These are phyloP conservation scores for Hipparchia semele DNA, from an alignment of 2,888 invertebrate species.

Conservation along the genomic window DNA sequence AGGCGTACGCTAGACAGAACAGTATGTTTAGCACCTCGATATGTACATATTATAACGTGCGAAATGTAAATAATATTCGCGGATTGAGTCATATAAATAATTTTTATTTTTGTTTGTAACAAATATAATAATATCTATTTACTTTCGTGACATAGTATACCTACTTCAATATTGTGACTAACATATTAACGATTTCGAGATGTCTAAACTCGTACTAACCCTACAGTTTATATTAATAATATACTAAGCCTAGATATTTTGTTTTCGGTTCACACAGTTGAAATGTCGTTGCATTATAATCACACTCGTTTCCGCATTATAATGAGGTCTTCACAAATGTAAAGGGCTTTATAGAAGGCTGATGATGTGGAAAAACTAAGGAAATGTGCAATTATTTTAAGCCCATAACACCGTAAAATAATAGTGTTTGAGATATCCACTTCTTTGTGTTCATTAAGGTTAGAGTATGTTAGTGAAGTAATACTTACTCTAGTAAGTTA, in stretches of 20 bases:
- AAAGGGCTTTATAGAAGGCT: not conserved
- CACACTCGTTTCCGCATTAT: conserved; percentile 22
- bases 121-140: too few species aligned
- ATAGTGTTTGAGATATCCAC: not conserved
- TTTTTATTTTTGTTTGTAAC: too few species aligned
- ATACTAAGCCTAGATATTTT: not conserved
- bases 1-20: not conserved
- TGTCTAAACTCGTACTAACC: not conserved
- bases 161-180: too few species aligned
- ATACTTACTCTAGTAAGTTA: too few species aligned
- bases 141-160: too few species aligned
- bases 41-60: too few species aligned
- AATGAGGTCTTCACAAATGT: conserved; percentile 19
- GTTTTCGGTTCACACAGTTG: conserved; percentile 10
- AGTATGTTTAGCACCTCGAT: not conserved
- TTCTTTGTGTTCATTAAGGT: too few species aligned
- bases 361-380: conserved; percentile 14
- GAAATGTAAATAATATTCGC: too few species aligned
- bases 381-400: conserved; percentile 17
- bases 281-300: conserved; percentile 27
- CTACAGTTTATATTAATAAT: not conserved
- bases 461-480: too few species aligned
- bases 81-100: too few species aligned
- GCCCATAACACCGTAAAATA: conserved; percentile 14
- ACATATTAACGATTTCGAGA: too few species aligned